A percentile compares a stretch with the other conserved stretches of the same genome.
Evolutionary conservation across 64 coral and sea anemone species (phyloP).

Genomic region (Pocillopora damicornis): DNA sequence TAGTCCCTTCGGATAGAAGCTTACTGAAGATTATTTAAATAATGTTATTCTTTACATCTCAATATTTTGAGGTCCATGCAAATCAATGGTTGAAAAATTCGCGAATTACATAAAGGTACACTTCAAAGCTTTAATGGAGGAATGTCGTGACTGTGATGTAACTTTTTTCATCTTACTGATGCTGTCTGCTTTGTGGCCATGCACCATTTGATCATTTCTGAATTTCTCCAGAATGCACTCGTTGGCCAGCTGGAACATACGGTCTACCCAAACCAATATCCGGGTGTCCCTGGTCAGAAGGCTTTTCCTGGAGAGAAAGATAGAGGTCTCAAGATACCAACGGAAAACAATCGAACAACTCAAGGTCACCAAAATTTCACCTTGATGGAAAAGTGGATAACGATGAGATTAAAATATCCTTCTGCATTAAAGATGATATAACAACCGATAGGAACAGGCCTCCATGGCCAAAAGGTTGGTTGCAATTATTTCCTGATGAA

Average conservation of each 20-base stretch:
- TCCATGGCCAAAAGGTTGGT: conserved; percentile 16
- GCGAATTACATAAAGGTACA: no score
- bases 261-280: conserved; percentile 26
- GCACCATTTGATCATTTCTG: no score
- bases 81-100: no score
- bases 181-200: no score
- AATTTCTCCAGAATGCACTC: background rate
- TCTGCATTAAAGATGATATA: conserved; percentile 20
- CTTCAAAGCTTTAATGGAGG: no score
- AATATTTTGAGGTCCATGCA: no score
- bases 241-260: conserved; percentile 34
- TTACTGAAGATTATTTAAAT: no score
- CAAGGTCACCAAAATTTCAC: background rate
- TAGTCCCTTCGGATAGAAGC: no score
- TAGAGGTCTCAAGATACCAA: conserved; percentile 33
- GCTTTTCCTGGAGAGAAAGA: background rate
- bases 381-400: background rate
- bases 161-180: no score
- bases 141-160: no score
- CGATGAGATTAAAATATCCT: background rate
- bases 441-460: background rate
- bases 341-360: background rate
- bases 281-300: conserved; percentile 8
- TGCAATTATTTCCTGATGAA: no score
- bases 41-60: no score